Percentiles rank a stretch among this genome's conserved stretches.
Evolutionary conservation across 2,888 invertebrate species (phyloP).

Genomic region (Atherix ibis): DNA sequence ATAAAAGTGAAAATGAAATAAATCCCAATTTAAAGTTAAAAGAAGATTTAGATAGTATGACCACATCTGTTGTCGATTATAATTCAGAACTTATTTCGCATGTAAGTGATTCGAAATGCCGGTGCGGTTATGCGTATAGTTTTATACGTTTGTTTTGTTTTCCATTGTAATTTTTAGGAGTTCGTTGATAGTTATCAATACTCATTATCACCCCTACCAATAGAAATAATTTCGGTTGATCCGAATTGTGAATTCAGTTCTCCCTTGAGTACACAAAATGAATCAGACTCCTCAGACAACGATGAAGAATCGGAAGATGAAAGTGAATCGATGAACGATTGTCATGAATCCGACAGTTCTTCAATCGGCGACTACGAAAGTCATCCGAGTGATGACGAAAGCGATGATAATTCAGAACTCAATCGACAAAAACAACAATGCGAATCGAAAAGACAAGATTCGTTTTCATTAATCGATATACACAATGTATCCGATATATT

Average conservation of each 20-base stretch:
- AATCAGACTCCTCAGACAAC: too few species aligned
- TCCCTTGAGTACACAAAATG: conserved; percentile 9
- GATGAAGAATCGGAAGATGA: conserved; percentile 1
- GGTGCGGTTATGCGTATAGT: too few species aligned
- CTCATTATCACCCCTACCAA: conserved; percentile 16
- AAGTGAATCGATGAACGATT: background rate
- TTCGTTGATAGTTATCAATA: too few species aligned
- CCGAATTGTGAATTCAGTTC: conserved; percentile 19
- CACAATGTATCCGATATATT: background rate
- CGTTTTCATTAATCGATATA: too few species aligned
- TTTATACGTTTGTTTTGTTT: too few species aligned
- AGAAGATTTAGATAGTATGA: too few species aligned
- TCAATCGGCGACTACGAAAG: conserved; percentile 32
- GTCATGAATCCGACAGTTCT: conserved; percentile 19
- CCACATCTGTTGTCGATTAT: too few species aligned
- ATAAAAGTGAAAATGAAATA: conserved; percentile 1
- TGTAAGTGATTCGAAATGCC: too few species aligned
- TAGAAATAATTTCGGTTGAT: conserved; percentile 21
- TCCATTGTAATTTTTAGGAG: too few species aligned
- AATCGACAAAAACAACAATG: background rate
- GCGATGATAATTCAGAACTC: background rate
- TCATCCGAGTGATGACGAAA: conserved; percentile 24
- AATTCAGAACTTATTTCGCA: too few species aligned
- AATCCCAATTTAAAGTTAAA: too few species aligned
- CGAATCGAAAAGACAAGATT: too few species aligned